phyloP scores from a whole-genome alignment of 2,797 vertebrate species.

The Astyanax mexicanus region DNA sequence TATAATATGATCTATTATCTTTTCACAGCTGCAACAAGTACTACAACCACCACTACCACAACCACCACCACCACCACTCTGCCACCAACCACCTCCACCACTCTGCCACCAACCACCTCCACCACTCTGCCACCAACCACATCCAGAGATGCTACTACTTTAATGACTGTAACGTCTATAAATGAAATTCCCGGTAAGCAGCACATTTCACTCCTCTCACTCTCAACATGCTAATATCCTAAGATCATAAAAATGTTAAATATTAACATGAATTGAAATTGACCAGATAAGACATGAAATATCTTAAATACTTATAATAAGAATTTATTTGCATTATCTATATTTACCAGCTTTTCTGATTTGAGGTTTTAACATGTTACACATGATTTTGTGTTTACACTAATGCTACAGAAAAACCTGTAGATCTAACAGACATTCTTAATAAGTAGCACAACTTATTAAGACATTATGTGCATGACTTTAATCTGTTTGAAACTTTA shows the following conservation, averaged over 20 bases:
- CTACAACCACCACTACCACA: too few relatives aligned
- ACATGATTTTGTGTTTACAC: too few relatives aligned
- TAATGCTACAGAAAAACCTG: neutral
- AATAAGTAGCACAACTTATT: too few relatives aligned
- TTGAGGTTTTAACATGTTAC: too few relatives aligned
- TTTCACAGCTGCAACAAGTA: neutral
- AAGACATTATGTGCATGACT: neutral
- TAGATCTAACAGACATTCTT: neutral
- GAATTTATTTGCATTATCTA: too few relatives aligned
- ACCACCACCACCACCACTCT: too few relatives aligned
- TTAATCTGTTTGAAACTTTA: neutral
- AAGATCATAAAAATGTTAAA: neutral
- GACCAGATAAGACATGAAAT: too few relatives aligned
- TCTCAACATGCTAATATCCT: neutral
- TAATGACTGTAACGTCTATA: neutral
- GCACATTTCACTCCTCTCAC: neutral
- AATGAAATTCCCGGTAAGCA: neutral
- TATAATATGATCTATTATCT: neutral
- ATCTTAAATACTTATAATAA: too few relatives aligned
- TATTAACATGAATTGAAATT: too few relatives aligned
- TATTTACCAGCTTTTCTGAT: too few relatives aligned
- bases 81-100: neutral
- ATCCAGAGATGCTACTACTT: neutral
- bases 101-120: neutral
- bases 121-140: too few relatives aligned